Evolutionary conservation across 2,113 vertebrate genomes (phyloP).

Genomic region (Bucco capensis): DNA sequence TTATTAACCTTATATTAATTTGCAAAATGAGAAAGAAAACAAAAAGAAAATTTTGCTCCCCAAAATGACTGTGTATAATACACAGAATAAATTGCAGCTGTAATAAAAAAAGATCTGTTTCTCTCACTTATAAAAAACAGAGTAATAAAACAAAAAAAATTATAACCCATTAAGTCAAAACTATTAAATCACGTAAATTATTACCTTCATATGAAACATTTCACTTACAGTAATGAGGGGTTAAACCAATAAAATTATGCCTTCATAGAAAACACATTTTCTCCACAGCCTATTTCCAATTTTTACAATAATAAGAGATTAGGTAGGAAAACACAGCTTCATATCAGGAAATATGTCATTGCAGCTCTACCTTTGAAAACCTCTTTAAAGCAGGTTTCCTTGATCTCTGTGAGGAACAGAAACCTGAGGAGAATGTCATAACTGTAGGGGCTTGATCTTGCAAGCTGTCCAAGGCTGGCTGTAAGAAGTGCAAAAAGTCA

Average conservation of each 20-base stretch:
- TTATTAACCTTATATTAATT: slow-evolving; percentile 74
- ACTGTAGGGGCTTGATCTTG: background rate
- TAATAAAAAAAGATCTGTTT: slow-evolving; percentile 6
- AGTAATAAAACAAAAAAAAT: background rate
- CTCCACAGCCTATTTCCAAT: background rate
- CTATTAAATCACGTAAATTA: background rate
- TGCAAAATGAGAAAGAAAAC: slow-evolving; percentile 57
- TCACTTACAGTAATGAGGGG: background rate
- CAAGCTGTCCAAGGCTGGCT: background rate
- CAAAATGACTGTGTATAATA: slow-evolving; percentile 17
- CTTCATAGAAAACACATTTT: background rate
- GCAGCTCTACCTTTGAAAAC: background rate
- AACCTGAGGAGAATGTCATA: background rate
- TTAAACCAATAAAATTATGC: background rate
- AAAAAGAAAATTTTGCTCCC: slow-evolving; percentile 41
- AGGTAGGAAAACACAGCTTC: background rate
- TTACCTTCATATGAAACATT: background rate
- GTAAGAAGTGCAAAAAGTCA: background rate
- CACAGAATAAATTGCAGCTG: slow-evolving; percentile 18
- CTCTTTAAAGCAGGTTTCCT: background rate
- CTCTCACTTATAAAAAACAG: background rate
- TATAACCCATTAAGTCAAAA: background rate
- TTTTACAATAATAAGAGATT: background rate
- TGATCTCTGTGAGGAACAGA: background rate
- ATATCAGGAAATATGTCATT: background rate